Evolutionary conservation across 2,797 vertebrate genomes (phyloP).

Genomic region (Craterocephalus amniculus): DNA sequence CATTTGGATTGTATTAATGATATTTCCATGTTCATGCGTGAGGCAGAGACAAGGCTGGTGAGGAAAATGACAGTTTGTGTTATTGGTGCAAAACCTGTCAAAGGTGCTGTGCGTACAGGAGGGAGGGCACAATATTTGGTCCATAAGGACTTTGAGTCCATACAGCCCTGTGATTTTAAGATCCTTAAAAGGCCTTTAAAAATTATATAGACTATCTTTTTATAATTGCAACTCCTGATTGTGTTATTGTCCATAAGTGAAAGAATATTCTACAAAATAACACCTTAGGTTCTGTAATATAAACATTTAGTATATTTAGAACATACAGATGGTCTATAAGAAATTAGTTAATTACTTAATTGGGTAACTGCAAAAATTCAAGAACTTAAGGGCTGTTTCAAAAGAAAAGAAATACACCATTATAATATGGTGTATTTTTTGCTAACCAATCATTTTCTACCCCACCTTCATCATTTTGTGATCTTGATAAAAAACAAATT

Average conservation of each 20-base stretch:
- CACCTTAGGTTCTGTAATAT: too few relatives aligned
- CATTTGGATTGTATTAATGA: conserved; percentile 69
- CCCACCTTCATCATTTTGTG: too few relatives aligned
- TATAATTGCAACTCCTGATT: neutral
- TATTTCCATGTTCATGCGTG: conserved; percentile 53
- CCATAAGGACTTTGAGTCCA: neutral
- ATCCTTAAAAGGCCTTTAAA: neutral
- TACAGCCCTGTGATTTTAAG: neutral
- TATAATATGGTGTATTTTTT: too few relatives aligned
- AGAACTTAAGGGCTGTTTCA: too few relatives aligned
- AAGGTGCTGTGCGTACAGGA: neutral
- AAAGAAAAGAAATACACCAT: too few relatives aligned
- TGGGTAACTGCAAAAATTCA: too few relatives aligned
- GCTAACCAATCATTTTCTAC: too few relatives aligned
- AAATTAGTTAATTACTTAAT: too few relatives aligned
- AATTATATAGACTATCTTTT: neutral
- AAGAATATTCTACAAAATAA: too few relatives aligned
- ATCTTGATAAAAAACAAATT: too few relatives aligned
- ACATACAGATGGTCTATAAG: too few relatives aligned
- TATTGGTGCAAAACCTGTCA: conserved; percentile 36
- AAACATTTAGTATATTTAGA: too few relatives aligned
- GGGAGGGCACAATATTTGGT: neutral
- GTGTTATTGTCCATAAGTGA: neutral
- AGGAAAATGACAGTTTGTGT: conserved; percentile 50
- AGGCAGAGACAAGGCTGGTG: conserved; percentile 31